A percentile compares a stretch with the other conserved stretches of the same genome.
phyloP scores from a whole-genome alignment of 2,888 invertebrate species.

The Drosophila longiperda region DNA sequence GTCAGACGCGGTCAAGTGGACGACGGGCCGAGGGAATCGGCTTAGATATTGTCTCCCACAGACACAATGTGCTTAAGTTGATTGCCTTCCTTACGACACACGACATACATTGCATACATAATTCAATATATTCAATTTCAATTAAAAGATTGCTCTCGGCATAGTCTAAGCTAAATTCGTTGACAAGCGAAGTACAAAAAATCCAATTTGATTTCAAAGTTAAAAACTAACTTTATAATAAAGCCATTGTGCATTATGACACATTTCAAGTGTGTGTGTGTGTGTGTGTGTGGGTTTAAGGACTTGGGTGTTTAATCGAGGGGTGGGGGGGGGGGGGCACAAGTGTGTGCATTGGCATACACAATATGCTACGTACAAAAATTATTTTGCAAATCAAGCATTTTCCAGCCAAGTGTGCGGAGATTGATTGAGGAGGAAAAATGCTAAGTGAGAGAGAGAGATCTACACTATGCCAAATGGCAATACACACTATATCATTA shows the following conservation, averaged over 20 bases:
- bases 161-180: neutral
- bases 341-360: slow-evolving; percentile 29
- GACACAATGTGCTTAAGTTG: slow-evolving; percentile 38
- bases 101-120: neutral
- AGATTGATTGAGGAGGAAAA: slow-evolving; percentile 32
- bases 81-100: slow-evolving; percentile 34
- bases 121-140: slow-evolving; percentile 19
- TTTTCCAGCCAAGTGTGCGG: slow-evolving; percentile 54
- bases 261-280: slow-evolving; percentile 21
- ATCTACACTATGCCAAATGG: slow-evolving; percentile 8
- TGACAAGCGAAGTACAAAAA: neutral
- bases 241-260: slow-evolving; percentile 33
- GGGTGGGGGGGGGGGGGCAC: neutral
- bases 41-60: slow-evolving; percentile 18
- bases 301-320: neutral
- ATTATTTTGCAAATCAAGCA: slow-evolving; percentile 78
- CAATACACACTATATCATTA: slow-evolving; percentile 22
- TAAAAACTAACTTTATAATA: slow-evolving; percentile 13
- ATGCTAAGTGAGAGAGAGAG: slow-evolving; percentile 18
- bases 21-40: slow-evolving; percentile 28
- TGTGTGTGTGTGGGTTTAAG: slow-evolving; percentile 9
- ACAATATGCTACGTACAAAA: slow-evolving; percentile 24
- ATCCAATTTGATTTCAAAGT: neutral
- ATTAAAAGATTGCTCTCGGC: slow-evolving; percentile 17
- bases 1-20: slow-evolving; percentile 64